Percentiles rank a stretch among this genome's conserved stretches.
Conservation (phyloP, 1,140 invertebrate genomes). For the Hydropsyche tenuis region DNA sequence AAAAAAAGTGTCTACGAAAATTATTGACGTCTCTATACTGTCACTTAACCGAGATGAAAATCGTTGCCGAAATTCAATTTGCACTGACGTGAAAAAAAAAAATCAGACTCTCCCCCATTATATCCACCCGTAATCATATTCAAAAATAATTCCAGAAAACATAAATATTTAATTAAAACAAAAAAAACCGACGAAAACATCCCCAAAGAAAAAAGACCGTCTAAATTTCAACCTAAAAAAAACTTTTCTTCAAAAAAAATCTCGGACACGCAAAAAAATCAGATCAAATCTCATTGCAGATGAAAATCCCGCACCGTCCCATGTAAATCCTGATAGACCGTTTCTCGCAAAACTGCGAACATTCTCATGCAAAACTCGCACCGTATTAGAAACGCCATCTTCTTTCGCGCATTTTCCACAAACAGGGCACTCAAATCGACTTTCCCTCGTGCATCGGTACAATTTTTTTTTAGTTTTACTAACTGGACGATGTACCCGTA, state of each 20-base stretch:
- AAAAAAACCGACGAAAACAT: no score
- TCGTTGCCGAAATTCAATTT: neutral
- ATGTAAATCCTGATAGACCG: constrained; percentile 18
- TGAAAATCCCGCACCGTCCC: constrained; percentile 2
- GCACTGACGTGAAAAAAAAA: neutral
- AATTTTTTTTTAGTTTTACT: constrained; percentile 34
- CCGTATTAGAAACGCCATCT: no score
- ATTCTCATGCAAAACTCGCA: no score
- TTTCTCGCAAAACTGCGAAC: neutral
- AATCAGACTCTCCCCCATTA: no score
- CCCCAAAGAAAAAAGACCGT: no score
- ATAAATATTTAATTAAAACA: no score
- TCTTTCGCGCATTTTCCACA: no score
- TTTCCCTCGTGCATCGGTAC: neutral
- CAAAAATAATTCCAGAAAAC: no score
- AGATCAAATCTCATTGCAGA: constrained; percentile 16
- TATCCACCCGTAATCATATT: no score
- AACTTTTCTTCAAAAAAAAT: no score
- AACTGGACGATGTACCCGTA: constrained; percentile 48
- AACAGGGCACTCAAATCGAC: no score
- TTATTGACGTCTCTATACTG: constrained; percentile 24
- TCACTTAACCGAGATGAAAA: constrained; percentile 20
- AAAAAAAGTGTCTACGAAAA: neutral
- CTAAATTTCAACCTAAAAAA: no score
- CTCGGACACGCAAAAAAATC: neutral